Base-by-base conservation (phyloP, 2,113 vertebrate genomes). In the Cryptotis parvus region DNA sequence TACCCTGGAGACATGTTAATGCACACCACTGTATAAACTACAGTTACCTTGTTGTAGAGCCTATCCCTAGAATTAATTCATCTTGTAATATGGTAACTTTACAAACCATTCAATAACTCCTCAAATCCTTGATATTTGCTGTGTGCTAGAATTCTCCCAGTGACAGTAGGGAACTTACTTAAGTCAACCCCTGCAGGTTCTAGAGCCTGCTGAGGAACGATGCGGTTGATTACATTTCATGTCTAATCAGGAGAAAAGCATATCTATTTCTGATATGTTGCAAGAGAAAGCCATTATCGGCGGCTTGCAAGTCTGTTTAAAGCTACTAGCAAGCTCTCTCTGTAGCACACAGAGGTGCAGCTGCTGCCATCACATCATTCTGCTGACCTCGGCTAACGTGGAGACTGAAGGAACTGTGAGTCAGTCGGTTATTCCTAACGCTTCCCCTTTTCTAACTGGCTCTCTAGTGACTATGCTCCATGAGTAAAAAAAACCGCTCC, bases 321-420 rank as follows among this genome's bases (percentile, higher is more conserved):
- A 49, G 61, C 29, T 26, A 12, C 35, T 73, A 9, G 16, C 7
- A 55, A 37, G 1, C 0, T 22, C 26, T 14, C 66, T 24, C 55
- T 9, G 33, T 29, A 3, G 8, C 12, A 4, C n/a, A 33, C 31
- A 27, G 31, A 41, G 37, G 11, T 14, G 29, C 18, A 2, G 4
- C 4, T 12, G 9, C 58, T 72, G 22, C 14, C 6, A 10, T 7
- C 41, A 22, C 9, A 27, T 77, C 41, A 41, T 27, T 88, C 72
- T 33, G 15, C n/a, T 11, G 43, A 91, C 35, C 29, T 41, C 29
- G 39, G 24, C 43, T 29, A 58, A 27, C 6, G 0, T 49, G n/a
- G 35, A 0, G 4, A 0, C 3, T 11, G 43, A 29, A 3, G 58
- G 3, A n/a, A 29, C 29, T 20, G 2, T 14, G 10, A 45, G 15